A percentile compares a stretch with the other conserved stretches of the same genome.
These are phyloP conservation scores for Dione vanillae DNA, from an alignment of 2,888 invertebrate genomes.

Conservation along the genomic window DNA sequence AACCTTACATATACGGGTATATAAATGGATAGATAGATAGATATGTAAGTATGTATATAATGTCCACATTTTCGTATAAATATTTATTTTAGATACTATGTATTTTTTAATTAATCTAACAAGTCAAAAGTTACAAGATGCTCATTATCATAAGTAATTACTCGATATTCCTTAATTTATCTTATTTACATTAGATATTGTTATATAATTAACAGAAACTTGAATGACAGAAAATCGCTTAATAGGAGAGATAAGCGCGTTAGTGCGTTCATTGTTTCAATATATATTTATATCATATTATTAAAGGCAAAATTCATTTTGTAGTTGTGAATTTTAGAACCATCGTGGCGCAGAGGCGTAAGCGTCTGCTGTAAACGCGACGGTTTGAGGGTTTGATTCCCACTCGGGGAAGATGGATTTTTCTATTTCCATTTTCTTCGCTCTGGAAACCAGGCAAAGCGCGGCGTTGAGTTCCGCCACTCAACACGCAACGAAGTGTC, in stretches of 20 bases:
- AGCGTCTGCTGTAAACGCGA: too few species aligned
- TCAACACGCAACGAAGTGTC: too few species aligned
- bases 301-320: neutral
- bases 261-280: neutral
- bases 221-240: slow-evolving; percentile 11
- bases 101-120: neutral
- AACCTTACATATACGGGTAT: too few species aligned
- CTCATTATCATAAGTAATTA: slow-evolving; percentile 2
- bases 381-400: too few species aligned
- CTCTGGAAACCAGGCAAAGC: too few species aligned
- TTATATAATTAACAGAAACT: slow-evolving; percentile 10
- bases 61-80: neutral
- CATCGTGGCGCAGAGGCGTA: too few species aligned
- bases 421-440: too few species aligned
- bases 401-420: too few species aligned
- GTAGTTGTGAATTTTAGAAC: neutral
- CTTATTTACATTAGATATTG: neutral
- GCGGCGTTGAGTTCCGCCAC: too few species aligned
- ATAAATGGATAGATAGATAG: too few species aligned
- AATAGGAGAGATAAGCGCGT: neutral
- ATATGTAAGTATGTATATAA: too few species aligned
- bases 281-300: neutral
- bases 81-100: slow-evolving; percentile 6
- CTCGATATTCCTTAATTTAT: neutral
- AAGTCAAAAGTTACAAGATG: slow-evolving; percentile 20